These are phyloP conservation scores for Potamarius usumacintae DNA, from an alignment of 2,113 vertebrate genomes.

Conservation along the genomic window DNA sequence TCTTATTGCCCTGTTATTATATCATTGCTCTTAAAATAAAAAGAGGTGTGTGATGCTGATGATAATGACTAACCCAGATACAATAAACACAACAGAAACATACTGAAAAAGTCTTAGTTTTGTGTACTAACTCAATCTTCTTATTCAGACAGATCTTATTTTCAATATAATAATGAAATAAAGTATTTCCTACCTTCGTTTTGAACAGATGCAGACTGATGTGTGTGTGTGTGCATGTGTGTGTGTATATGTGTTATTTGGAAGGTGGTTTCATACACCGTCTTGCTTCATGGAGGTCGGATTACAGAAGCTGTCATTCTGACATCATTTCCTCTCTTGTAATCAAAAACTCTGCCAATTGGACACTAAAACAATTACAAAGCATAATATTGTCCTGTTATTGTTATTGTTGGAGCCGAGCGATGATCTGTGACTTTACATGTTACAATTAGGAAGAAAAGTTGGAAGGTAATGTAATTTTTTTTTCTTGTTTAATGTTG, in stretches of 20 bases:
- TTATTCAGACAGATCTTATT: neutral
- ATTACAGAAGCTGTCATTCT: conserved; percentile 27
- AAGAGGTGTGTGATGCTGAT: neutral
- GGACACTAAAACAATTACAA: conserved; percentile 18
- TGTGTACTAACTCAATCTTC: neutral
- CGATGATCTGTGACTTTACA: neutral
- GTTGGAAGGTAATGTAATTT: neutral
- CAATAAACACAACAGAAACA: neutral
- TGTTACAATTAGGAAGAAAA: neutral
- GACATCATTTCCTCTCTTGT: conserved; percentile 20
- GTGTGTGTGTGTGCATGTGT: conserved; percentile 46
- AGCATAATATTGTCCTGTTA: neutral
- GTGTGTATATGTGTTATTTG: conserved; percentile 42
- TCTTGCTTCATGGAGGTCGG: conserved; percentile 12
- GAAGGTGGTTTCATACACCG: neutral
- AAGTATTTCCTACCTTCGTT: conserved; percentile 44
- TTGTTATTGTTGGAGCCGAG: neutral
- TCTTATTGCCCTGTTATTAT: neutral
- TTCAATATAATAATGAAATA: neutral
- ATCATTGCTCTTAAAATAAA: neutral
- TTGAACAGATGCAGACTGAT: conserved; percentile 26
- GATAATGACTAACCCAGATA: neutral
- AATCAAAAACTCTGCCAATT: conserved; percentile 10
- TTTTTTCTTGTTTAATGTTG: neutral
- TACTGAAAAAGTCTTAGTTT: neutral